Percentiles rank a stretch among this genome's conserved stretches.
These are phyloP conservation scores for Pangasius macronema DNA, from an alignment of 2,797 vertebrate genomes.

Conservation along the genomic window DNA sequence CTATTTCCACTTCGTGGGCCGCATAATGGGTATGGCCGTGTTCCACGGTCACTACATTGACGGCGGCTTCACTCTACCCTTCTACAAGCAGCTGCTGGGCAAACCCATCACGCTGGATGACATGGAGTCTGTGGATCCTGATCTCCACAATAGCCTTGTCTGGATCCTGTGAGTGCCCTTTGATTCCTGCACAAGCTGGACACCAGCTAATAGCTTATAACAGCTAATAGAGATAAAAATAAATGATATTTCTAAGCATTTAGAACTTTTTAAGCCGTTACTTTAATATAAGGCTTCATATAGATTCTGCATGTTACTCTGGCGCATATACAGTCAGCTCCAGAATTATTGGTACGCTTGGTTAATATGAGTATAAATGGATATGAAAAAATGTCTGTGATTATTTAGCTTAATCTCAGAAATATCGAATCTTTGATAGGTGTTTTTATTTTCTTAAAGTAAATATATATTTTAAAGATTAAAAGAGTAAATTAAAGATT, in stretches of 20 bases:
- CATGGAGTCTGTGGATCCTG: constrained; percentile 96
- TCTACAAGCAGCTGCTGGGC: constrained; percentile 96
- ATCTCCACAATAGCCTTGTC: constrained; percentile 97
- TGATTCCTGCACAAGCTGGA: not conserved
- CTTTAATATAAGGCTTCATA: no score
- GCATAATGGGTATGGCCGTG: constrained; percentile 98
- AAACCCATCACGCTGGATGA: constrained; percentile 97
- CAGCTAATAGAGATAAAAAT: not conserved
- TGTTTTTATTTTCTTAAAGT: not conserved
- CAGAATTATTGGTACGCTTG: not conserved
- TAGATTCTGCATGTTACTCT: not conserved
- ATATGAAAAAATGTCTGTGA: not conserved
- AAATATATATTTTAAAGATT: not conserved
- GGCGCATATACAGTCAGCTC: not conserved
- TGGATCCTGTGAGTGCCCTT: constrained; percentile 91
- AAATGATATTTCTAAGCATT: not conserved
- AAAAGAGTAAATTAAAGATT: not conserved
- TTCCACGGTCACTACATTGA: constrained; percentile 98
- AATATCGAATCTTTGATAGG: not conserved
- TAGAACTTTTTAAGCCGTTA: not conserved
- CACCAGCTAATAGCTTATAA: not conserved
- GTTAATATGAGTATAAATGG: not conserved
- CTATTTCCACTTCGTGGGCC: constrained; percentile 96
- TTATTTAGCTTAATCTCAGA: not conserved
- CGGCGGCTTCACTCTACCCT: constrained; percentile 93